Evolutionary conservation across 2,113 vertebrate species (phyloP).

Genomic region (Hyaena hyaena): DNA sequence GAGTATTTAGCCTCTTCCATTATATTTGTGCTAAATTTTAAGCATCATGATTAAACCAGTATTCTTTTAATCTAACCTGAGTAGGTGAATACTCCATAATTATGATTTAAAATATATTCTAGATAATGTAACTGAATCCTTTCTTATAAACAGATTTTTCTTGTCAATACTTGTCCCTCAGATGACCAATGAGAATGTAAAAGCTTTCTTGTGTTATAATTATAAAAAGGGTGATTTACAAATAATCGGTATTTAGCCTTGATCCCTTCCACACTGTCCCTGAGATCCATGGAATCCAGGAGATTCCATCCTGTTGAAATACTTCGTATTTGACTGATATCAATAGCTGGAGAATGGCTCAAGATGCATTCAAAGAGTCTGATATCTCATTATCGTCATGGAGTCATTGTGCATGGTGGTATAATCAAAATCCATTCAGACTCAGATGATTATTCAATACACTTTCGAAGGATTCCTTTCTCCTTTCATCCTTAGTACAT

Average conservation of each 20-base stretch:
- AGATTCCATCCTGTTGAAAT: slow-evolving; percentile 66
- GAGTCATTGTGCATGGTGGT: slow-evolving; percentile 69
- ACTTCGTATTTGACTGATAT: slow-evolving; percentile 57
- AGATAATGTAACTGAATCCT: slow-evolving; percentile 57
- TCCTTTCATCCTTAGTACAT: slow-evolving; percentile 44
- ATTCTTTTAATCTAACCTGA: slow-evolving; percentile 68
- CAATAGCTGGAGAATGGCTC: not conserved
- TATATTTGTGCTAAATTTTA: slow-evolving; percentile 48
- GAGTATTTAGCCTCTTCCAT: not conserved
- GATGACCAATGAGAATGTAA: slow-evolving; percentile 39
- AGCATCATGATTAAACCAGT: slow-evolving; percentile 25
- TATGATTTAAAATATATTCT: slow-evolving; percentile 54
- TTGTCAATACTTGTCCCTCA: slow-evolving; percentile 54
- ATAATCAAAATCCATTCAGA: slow-evolving; percentile 77
- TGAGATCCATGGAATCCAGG: slow-evolving; percentile 10
- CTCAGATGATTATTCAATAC: slow-evolving; percentile 72
- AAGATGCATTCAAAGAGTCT: not conserved
- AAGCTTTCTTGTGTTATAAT: slow-evolving; percentile 29
- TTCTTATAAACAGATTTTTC: slow-evolving; percentile 37
- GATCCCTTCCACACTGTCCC: slow-evolving; percentile 55
- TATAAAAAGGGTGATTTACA: not conserved
- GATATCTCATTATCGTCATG: slow-evolving; percentile 12
- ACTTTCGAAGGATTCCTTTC: slow-evolving; percentile 67
- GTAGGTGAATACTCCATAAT: slow-evolving; percentile 48
- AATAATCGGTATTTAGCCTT: slow-evolving; percentile 55